Evolutionary conservation across 2,113 vertebrate genomes (phyloP), one percentile per base, ranked within the genome.

Genomic region (Ophiodon elongatus): DNA sequence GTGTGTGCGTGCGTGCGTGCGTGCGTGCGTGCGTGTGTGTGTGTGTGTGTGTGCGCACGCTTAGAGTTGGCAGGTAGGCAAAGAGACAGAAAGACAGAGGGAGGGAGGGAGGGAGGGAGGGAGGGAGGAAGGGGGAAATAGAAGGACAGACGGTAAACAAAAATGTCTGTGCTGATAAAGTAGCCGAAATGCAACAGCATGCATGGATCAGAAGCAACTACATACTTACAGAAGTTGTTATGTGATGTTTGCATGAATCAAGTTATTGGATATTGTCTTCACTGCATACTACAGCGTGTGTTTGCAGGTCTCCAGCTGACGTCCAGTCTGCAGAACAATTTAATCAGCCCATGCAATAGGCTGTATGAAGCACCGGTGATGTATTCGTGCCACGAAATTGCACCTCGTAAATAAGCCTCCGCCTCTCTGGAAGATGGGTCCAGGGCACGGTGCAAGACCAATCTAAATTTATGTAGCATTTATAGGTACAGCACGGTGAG

Each of bases 391-490:
- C 64, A 65, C 57, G 64, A 89, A n/a, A 82, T 84, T 71, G 73
- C 70, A 74, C 77, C 81, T 84, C 21, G 0, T 96, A 94, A 96
- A 95, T 95, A 86, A 92, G 43, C 79, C 19, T 21, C 17, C 43
- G 27, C 73, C 74, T 91, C 85, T 78, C 74, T 60, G 76, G 84
- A 88, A 85, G 76, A 90, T 8, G 91, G 89, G 73, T 84, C 85
- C 82, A 75, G 72, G 84, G 89, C 86, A 79, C 13, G 52, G 72
- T 73, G 41, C 77, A n/a, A 65, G 35, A 82, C 62, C 59, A 35
- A 25, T 31, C 73, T 91, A 91, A 94, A 95, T 95, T 95, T 94
- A 96, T 88, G 88, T 84, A 41, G 43, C 79, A 21, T 88, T 94
- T 85, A 90, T 62, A 89, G 87, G 87, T 81, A 39, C 67, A 14